Percentiles rank a stretch among this genome's conserved stretches.
These are phyloP conservation scores for Solenodon paradoxus DNA, from an alignment of 2,113 vertebrate species.

Conservation along the genomic window DNA sequence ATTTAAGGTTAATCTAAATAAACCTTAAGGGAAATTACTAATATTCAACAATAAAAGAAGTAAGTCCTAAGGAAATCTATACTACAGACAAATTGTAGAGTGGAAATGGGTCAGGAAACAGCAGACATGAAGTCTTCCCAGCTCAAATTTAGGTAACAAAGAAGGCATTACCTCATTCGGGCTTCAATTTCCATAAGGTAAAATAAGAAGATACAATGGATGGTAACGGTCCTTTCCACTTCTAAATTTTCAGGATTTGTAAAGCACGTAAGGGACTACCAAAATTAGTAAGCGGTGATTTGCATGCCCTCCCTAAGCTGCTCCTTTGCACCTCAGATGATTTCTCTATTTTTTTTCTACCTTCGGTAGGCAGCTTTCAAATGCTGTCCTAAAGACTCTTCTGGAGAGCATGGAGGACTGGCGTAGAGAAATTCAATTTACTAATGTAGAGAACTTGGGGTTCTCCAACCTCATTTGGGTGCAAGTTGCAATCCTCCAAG, in stretches of 20 bases:
- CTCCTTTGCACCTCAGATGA: not conserved
- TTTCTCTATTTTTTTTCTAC: not conserved
- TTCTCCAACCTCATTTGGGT: not conserved
- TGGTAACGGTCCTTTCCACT: not conserved
- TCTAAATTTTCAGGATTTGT: not conserved
- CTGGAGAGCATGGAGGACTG: rapidly evolving
- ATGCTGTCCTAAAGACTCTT: not conserved
- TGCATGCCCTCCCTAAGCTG: not conserved
- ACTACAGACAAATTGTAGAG: not conserved
- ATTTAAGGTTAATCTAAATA: not conserved
- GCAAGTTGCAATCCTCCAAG: not conserved
- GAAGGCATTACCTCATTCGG: not conserved
- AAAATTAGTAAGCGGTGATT: not conserved
- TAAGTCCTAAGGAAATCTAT: not conserved
- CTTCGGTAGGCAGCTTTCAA: not conserved
- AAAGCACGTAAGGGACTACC: not conserved
- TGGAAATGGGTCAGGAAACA: no score
- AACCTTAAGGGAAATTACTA: not conserved
- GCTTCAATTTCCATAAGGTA: not conserved
- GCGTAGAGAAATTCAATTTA: not conserved
- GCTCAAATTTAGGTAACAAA: not conserved
- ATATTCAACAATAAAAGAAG: not conserved
- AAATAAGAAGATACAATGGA: not conserved
- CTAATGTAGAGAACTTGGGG: not conserved
- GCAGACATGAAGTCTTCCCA: not conserved